These are phyloP conservation scores for Brotogeris chrysoptera DNA, from an alignment of 2,797 vertebrate genomes.

Conservation along the genomic window DNA sequence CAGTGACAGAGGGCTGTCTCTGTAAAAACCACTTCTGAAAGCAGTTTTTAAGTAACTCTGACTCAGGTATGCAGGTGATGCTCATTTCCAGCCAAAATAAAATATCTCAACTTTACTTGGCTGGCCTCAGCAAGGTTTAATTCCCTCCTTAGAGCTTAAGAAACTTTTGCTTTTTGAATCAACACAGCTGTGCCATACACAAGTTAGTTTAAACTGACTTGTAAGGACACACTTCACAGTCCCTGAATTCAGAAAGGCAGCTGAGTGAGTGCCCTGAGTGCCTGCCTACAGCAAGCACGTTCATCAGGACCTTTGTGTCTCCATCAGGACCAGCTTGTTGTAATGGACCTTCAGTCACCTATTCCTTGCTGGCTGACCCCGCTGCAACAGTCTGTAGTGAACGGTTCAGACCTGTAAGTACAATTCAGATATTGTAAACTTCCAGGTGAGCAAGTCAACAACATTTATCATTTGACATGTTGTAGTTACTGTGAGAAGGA, in stretches of 20 bases:
- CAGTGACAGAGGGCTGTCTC: not conserved
- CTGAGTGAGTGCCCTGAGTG: not conserved
- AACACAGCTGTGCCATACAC: not conserved
- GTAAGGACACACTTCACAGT: accelerated
- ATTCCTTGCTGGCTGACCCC: not conserved
- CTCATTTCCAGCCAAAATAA: not conserved
- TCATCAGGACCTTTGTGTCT: accelerated
- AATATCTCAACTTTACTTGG: not conserved
- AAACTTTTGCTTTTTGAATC: not conserved
- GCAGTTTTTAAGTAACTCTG: not conserved
- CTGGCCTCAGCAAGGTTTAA: not conserved
- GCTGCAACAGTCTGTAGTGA: accelerated
- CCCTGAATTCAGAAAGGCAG: not conserved
- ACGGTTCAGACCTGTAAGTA: not conserved
- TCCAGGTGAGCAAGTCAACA: not conserved
- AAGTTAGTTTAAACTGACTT: not conserved
- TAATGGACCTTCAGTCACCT: not conserved
- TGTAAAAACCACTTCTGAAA: not conserved
- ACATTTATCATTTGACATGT: not conserved
- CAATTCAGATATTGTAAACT: not conserved
- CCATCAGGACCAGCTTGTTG: not conserved
- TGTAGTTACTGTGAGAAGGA: not conserved
- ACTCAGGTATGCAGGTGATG: not conserved
- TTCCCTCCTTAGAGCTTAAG: not conserved
- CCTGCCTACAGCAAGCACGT: not conserved